Conservation (phyloP, 2,113 vertebrate species). For the Odocoileus hemionus region DNA sequence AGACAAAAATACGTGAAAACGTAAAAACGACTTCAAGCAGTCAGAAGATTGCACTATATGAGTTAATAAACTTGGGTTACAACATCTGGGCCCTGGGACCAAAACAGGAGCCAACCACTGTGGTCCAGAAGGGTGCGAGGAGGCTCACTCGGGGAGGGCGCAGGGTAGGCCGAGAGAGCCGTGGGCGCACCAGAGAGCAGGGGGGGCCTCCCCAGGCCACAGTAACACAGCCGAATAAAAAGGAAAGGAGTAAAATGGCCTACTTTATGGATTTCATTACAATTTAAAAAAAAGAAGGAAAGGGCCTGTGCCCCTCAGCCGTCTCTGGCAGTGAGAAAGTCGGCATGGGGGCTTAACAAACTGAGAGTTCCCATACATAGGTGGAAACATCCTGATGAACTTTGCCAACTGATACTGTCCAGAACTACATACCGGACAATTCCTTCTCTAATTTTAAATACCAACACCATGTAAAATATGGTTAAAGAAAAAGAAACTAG, state of each 20-base stretch:
- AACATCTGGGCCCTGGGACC: neutral
- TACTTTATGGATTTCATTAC: neutral
- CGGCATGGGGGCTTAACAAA: neutral
- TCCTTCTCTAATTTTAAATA: neutral
- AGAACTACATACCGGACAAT: neutral
- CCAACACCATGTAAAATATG: neutral
- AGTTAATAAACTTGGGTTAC: neutral
- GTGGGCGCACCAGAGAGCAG: no score
- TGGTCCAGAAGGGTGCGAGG: neutral
- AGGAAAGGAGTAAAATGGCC: neutral
- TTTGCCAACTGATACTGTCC: neutral
- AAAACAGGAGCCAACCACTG: neutral
- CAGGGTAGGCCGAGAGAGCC: neutral
- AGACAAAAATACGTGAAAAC: neutral
- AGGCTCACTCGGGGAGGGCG: neutral
- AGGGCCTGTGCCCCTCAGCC: neutral
- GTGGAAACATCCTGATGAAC: neutral
- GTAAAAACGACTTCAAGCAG: neutral
- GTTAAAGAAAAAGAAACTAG: constrained; percentile 6
- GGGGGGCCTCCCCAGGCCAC: neutral
- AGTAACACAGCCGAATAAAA: neutral
- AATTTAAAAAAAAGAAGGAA: neutral
- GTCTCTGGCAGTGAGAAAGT: neutral
- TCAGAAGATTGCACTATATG: neutral
- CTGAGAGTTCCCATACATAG: neutral